These are phyloP conservation scores for Cryptotis parvus DNA, from an alignment of 2,113 vertebrate species.

Conservation along the genomic window DNA sequence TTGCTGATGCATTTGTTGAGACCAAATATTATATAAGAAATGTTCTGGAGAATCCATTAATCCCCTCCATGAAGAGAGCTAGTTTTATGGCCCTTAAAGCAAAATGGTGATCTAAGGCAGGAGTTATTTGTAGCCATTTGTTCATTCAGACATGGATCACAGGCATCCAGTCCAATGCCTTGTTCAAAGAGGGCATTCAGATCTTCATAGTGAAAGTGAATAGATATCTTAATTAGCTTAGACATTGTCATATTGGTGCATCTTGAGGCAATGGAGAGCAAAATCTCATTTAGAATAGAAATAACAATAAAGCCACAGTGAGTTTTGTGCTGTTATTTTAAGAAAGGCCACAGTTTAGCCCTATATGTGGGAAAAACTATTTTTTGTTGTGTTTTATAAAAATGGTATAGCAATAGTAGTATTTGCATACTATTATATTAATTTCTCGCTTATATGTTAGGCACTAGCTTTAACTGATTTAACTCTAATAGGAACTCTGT, in stretches of 20 bases:
- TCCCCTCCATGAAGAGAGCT: background rate
- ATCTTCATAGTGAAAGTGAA: background rate
- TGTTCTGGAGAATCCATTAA: background rate
- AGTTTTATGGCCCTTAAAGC: background rate
- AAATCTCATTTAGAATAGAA: constrained; percentile 40
- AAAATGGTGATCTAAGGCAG: background rate
- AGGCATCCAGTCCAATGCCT: background rate
- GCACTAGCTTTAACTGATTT: constrained; percentile 10
- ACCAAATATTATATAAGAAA: constrained; percentile 11
- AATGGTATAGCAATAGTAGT: background rate
- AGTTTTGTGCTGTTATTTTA: constrained; percentile 27
- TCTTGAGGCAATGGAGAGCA: background rate
- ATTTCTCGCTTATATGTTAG: background rate
- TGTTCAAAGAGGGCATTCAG: background rate
- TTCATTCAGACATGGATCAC: background rate
- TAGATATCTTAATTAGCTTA: background rate
- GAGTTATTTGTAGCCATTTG: accelerated
- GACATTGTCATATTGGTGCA: background rate
- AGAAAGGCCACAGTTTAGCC: background rate
- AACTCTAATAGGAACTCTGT: background rate
- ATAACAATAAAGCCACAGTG: background rate
- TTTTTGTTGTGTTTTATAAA: background rate
- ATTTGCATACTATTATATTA: background rate
- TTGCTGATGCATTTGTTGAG: background rate
- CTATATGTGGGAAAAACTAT: background rate